These are phyloP conservation scores for Excalfactoria chinensis DNA, from an alignment of 2,113 vertebrate genomes.

Conservation along the genomic window DNA sequence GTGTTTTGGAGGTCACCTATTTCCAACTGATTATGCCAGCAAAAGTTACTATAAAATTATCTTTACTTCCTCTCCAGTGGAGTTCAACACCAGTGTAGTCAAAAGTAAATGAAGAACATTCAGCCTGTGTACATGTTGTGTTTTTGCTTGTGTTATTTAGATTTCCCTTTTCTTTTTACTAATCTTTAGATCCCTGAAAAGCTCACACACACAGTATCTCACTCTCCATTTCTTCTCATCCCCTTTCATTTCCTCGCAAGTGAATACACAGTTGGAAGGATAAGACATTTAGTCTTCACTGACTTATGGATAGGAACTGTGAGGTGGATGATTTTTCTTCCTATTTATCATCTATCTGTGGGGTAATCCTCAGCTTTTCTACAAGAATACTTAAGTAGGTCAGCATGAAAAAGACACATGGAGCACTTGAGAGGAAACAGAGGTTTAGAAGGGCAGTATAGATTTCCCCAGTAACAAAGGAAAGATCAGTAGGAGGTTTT, in stretches of 20 bases:
- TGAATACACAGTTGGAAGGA: neutral
- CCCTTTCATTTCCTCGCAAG: neutral
- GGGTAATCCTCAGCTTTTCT: constrained; percentile 41
- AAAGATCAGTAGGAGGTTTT: constrained; percentile 27
- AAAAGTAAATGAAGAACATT: neutral
- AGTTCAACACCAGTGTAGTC: neutral
- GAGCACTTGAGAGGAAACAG: constrained; percentile 8
- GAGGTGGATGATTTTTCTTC: neutral
- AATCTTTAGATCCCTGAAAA: neutral
- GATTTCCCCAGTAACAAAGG: constrained; percentile 8
- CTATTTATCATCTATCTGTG: constrained; percentile 11
- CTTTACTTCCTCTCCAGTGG: neutral
- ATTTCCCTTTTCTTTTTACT: neutral
- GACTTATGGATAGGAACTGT: neutral
- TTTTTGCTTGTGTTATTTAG: neutral
- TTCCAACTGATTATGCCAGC: neutral
- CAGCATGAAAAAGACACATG: neutral
- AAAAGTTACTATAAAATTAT: neutral
- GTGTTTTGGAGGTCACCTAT: neutral
- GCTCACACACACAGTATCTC: neutral
- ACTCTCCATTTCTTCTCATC: neutral
- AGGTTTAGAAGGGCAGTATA: neutral
- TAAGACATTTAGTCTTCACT: neutral
- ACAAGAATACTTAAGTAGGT: neutral
- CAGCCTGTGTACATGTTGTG: neutral